Evolutionary conservation across 2,888 invertebrate species (phyloP).

Genomic region (Drosophila quinaria): DNA sequence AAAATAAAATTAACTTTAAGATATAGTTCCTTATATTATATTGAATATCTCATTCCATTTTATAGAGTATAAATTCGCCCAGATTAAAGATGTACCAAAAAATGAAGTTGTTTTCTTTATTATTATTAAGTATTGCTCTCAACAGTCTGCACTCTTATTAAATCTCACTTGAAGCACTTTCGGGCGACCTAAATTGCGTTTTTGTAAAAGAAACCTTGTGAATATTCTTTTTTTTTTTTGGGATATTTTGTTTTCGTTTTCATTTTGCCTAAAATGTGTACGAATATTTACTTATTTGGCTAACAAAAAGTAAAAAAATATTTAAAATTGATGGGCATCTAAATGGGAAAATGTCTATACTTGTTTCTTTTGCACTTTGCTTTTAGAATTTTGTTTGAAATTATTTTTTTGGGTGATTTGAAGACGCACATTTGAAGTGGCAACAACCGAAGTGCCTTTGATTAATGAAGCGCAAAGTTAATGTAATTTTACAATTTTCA

Average conservation of each 20-base stretch:
- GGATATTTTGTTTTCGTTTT: constrained; percentile 6
- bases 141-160: constrained; percentile 20
- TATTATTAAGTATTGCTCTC: constrained; percentile 5
- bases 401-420: constrained; percentile 54
- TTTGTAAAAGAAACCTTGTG: constrained; percentile 4
- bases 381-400: constrained; percentile 34
- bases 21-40: background rate
- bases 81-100: background rate
- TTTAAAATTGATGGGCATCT: constrained; percentile 56
- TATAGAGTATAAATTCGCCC: background rate
- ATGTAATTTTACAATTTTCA: constrained; percentile 63
- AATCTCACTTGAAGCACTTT: constrained; percentile 24
- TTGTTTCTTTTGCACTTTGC: constrained; percentile 45
- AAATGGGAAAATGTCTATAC: constrained; percentile 30
- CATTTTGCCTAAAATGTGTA: constrained; percentile 36
- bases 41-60: background rate
- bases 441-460: constrained; percentile 57
- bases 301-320: constrained; percentile 43
- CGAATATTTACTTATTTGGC: constrained; percentile 49
- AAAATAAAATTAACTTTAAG: background rate
- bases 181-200: constrained; percentile 9
- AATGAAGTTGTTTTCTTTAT: constrained; percentile 9
- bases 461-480: constrained; percentile 73
- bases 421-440: constrained; percentile 51
- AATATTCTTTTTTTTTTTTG: constrained; percentile 7